Evolutionary conservation across 2,113 vertebrate genomes (phyloP), one percentile per base, ranked within the genome.

Genomic region (Anolis carolinensis): DNA sequence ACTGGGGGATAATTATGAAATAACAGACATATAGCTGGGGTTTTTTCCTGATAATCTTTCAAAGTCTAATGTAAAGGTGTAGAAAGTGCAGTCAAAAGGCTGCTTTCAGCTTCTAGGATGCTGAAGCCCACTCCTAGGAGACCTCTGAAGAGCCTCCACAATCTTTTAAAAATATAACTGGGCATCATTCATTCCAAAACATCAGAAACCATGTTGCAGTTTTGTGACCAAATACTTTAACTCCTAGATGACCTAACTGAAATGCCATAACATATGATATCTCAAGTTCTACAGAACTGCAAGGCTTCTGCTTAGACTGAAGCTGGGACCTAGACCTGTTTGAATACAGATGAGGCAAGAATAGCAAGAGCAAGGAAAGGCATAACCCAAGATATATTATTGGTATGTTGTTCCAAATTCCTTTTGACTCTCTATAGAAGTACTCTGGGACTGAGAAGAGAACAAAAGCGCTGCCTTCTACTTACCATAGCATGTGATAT

Each of bases 401-500:
- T 39, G 2, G 11, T 71, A 8, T 39, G n/a, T 63, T 32, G 30
- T n/a, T 10, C 30, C 30, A 72, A 32, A 72, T 48, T 27, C 9
- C 32, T 52, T 30, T 52, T 18, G 18, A 39, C 27, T 79, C 52
- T 34, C 18, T n/a, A 36, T 18, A 34, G 25, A 52, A 14, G 5
- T 25, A 50, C 34, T 7, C 32, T 73, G 70, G 62, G 55, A 27
- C 34, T 23, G 30, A 7, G 65, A 70, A 21, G 30, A 11, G 18
- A 21, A 34, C 13, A 55, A 71, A 30, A 30, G 18, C 32, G 7
- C 10, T 34, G 11, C 63, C 27, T 86, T 25, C 14, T 0, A 4
- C 93, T 84, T 97, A 98, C 98, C 98, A 8, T 97, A 97, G 95
- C 98, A 99, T 75, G 98, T 99, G 62, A 92, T 96, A 67, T 96